Base-by-base conservation (phyloP, 2,113 vertebrate species). In the Empidonax alnorum region DNA sequence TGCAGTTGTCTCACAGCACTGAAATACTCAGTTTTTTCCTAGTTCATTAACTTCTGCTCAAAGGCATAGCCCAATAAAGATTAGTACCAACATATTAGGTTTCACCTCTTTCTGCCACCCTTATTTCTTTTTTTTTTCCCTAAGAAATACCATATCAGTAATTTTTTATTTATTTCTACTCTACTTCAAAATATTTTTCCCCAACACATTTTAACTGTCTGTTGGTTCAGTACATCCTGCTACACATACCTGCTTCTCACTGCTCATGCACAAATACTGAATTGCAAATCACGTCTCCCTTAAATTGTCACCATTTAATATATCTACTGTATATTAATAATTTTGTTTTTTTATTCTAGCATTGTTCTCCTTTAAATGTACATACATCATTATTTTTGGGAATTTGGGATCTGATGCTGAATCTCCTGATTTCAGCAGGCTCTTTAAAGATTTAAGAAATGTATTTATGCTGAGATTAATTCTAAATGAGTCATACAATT, bases 1-100 rank as follows among this genome's bases (percentile, higher is more conserved):
- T 90, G 27, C 39, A 47, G 13, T 47, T 67, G 21, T 84, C 69
- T 94, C 52, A 73, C 14, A 71, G 14, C 49, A 67, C 12, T 80
- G 50, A 58, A 94, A 71, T 35, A 37, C 67, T 28, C 50, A 65
- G 52, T 44, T 89, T 94, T 71, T 90, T 41, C 62, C 79, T 47
- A 66, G n/a, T 59, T 95, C 52, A 90, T 94, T 91, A 94, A 72
- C n/a, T 94, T 84, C 46, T 73, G 17, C 71, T 93, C 37, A 91
- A 21, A 83, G 55, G 16, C 58, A 71, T 11, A 90, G 18, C 8
- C 23, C 41, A 71, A 22, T 73, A 69, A 81, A 94, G 15, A 76
- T 79, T 69, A 88, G 16, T 12, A 84, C 13, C 12, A 69, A 66
- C 13, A 23, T 33, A 75, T 6, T 37, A 66, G 2, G 3, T 55